These are phyloP conservation scores for Amphipoea oculea DNA, from an alignment of 2,888 invertebrate genomes.

Conservation along the genomic window DNA sequence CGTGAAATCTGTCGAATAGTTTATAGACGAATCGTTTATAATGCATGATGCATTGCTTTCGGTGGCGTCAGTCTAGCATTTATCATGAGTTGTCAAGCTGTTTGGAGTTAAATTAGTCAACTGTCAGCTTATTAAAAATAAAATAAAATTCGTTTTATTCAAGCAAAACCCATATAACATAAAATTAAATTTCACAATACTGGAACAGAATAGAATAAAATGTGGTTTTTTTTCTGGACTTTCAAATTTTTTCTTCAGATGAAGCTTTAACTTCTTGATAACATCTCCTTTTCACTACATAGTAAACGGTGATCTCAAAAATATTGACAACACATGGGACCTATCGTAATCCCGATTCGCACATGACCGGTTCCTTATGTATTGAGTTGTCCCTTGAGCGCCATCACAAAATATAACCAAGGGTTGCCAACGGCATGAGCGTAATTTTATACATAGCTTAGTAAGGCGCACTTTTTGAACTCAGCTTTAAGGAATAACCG, in stretches of 20 bases:
- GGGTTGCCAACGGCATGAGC: conserved; percentile 61
- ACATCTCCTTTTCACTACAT: conserved; percentile 38
- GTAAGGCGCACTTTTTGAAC: conserved; percentile 57
- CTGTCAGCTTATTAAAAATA: background rate
- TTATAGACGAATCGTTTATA: conserved; percentile 16
- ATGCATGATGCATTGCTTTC: conserved; percentile 26
- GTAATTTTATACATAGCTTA: conserved; percentile 69
- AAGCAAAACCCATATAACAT: too few relatives aligned
- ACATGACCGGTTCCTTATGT: conserved; percentile 70
- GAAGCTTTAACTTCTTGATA: conserved; percentile 33
- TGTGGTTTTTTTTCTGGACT: background rate
- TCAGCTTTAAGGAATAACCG: conserved; percentile 12
- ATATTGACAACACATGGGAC: conserved; percentile 68
- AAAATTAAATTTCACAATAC: background rate
- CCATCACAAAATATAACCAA: conserved; percentile 69
- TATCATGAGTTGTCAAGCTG: conserved; percentile 9
- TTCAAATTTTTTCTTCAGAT: background rate
- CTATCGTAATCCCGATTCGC: conserved; percentile 68
- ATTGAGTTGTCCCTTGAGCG: conserved; percentile 68
- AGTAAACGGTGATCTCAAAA: conserved; percentile 65
- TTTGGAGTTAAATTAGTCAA: conserved; percentile 15
- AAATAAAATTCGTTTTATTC: too few relatives aligned
- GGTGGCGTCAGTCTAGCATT: conserved; percentile 22
- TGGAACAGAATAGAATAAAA: background rate
- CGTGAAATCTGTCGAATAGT: conserved; percentile 37